A percentile compares a stretch with the other conserved stretches of the same genome.
phyloP scores from a whole-genome alignment of 2,113 vertebrate species.

The Apteryx mantelli region DNA sequence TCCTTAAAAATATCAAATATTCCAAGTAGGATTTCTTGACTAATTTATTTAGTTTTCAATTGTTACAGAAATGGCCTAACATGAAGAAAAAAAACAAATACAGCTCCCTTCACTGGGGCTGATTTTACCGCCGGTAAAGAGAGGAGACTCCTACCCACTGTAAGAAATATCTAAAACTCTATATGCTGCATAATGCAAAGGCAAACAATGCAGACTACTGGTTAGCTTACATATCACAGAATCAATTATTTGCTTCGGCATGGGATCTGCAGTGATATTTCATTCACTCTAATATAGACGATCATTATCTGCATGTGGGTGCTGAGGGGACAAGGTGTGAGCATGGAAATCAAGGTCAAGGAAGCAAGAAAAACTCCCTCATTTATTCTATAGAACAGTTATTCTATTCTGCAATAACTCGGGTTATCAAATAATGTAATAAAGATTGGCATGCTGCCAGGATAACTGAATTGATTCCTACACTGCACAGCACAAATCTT shows the following conservation, averaged over 20 bases:
- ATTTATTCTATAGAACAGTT: constrained; percentile 63
- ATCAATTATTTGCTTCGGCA: constrained; percentile 27
- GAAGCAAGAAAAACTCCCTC: constrained; percentile 61
- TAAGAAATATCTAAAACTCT: background rate
- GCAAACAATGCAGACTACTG: background rate
- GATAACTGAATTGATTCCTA: constrained; percentile 71
- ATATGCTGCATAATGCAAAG: background rate
- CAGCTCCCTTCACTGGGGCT: background rate
- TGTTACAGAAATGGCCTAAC: background rate
- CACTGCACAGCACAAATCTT: constrained; percentile 71
- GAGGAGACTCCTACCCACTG: background rate
- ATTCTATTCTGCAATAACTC: constrained; percentile 69
- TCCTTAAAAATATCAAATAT: background rate
- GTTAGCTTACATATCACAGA: background rate
- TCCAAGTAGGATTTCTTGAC: constrained; percentile 20
- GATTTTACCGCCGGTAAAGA: background rate
- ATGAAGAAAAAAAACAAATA: constrained; percentile 1
- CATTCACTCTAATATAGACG: constrained; percentile 50
- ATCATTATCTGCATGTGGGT: constrained; percentile 61
- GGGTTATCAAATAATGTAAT: constrained; percentile 75
- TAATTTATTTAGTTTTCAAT: constrained; percentile 17
- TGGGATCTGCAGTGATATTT: constrained; percentile 44
- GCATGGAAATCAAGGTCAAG: constrained; percentile 59
- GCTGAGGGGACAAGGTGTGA: background rate
- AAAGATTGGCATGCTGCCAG: constrained; percentile 73